Evolutionary conservation across 2,113 vertebrate species (phyloP).

Genomic region (Otis tarda): DNA sequence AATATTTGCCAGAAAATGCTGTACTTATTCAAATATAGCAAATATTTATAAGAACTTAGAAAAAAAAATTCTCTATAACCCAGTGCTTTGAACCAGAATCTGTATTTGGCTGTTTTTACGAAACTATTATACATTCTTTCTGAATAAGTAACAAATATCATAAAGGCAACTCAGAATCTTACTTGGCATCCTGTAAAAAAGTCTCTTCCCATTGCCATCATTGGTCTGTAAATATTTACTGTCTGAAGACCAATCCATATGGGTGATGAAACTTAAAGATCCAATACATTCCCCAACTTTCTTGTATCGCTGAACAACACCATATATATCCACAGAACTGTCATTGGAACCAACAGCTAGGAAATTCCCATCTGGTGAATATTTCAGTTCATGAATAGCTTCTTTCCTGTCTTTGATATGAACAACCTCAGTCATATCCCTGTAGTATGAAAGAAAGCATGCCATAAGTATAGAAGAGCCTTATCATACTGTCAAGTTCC

Average conservation of each 20-base stretch:
- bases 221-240: conserved; percentile 96
- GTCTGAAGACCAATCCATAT: conserved; percentile 98
- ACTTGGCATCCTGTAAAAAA: conserved; percentile 98
- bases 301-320: conserved; percentile 93
- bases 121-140: neutral
- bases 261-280: conserved; percentile 93
- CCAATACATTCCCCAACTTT: conserved; percentile 93
- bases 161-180: conserved; percentile 55
- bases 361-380: conserved; percentile 92
- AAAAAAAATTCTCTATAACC: neutral
- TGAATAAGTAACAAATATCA: neutral
- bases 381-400: conserved; percentile 97
- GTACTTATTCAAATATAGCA: neutral
- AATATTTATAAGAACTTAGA: neutral
- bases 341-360: conserved; percentile 97
- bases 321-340: conserved; percentile 92
- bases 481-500: neutral
- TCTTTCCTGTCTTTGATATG: conserved; percentile 99
- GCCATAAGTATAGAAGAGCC: conserved; percentile 34
- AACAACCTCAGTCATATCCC: conserved; percentile 99
- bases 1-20: neutral
- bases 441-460: conserved; percentile 71
- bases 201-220: conserved; percentile 89
- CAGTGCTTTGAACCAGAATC: neutral
- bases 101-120: neutral